Evolutionary conservation across 2,113 vertebrate genomes (phyloP), one percentile per base, ranked within the genome.

Genomic region (Pseudopodoces humilis): DNA sequence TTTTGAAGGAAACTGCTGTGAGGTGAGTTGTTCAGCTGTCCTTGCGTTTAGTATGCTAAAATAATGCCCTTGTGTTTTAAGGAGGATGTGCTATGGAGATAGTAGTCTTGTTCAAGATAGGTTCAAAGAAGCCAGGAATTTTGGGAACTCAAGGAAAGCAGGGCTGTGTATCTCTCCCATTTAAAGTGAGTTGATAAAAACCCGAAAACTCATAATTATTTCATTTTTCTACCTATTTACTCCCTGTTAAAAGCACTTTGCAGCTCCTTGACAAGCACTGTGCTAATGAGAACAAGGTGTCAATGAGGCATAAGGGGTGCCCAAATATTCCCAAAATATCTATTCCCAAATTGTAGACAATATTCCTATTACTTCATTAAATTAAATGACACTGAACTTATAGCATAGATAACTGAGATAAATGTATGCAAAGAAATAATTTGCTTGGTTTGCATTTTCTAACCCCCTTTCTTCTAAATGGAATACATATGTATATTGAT

Each of bases 1-100:
- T 80, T 86, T 43, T 69, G 71, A 88, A 76, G 76, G 37, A 20
- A 88, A 49, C 47, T 47, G 43, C 72, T 87, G 44, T 59, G 62
- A 91, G 79, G 52, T 35, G 56, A 89, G 78, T 25, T 22, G 14
- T 35, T 84, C 47, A 92, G 68, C 68, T 91, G 47, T 69, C 47
- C 52, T 72, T 44, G 65, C n/a, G 21, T 87, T 92, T 53, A 63
- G 30, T 30, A 50, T 47, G 35, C 33, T 58, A 53, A 82, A 69
- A 68, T 44, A 80, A 91, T 17, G 27, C 7, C 37, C 68, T 67
- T 27, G 5, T 43, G 33, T 74, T 74, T 84, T 64, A 68, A 78
- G 47, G 35, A 59, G 44, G 39, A 75, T 35, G 10, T 67, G 30
- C 35, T 59, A n/a, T 15, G 12, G 74, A 89, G 21, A 47, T 3